phyloP scores from a whole-genome alignment of 2,797 vertebrate genomes.

The Chromobotia macracanthus region DNA sequence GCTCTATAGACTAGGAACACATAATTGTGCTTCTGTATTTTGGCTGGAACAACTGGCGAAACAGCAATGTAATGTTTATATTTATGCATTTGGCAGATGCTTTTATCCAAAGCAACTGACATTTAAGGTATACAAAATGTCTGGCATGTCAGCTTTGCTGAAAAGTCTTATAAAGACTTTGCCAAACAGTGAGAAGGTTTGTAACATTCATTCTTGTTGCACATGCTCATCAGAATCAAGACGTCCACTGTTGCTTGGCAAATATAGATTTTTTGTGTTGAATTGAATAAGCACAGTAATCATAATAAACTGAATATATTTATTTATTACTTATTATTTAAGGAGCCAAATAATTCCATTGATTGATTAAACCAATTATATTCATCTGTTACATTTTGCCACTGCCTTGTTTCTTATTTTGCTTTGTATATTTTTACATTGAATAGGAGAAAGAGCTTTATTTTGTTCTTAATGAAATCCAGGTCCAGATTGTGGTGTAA shows the following conservation, averaged over 20 bases:
- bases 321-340: background rate
- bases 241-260: background rate
- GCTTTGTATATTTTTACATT: background rate
- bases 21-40: background rate
- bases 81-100: background rate
- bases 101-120: background rate
- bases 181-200: background rate
- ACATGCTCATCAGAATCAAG: background rate
- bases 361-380: background rate
- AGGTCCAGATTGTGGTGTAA: background rate
- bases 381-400: background rate
- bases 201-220: background rate
- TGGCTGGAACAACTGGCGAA: background rate
- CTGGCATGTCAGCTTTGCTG: background rate
- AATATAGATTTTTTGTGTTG: background rate
- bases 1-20: background rate
- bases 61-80: background rate
- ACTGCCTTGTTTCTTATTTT: background rate
- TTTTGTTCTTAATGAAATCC: constrained; percentile 7
- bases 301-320: background rate
- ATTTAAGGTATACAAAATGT: background rate
- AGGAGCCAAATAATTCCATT: background rate
- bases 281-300: background rate
- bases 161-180: background rate
- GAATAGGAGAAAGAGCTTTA: constrained; percentile 6